Percentiles rank a stretch among this genome's conserved stretches.
Evolutionary conservation across 2,797 vertebrate genomes (phyloP).

Genomic region (Knipowitschia caucasica): DNA sequence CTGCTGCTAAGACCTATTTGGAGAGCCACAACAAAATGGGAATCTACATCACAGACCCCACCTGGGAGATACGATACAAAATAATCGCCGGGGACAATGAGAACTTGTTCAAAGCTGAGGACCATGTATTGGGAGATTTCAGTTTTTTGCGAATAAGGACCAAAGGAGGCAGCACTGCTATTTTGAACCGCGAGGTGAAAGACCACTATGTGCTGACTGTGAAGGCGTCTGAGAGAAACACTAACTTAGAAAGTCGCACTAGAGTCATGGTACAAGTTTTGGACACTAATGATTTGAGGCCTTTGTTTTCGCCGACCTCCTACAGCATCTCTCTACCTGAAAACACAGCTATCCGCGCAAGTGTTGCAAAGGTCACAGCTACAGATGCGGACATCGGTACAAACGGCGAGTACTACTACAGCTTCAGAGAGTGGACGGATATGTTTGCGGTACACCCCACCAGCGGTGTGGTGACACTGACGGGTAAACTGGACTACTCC

Average conservation of each 20-base stretch:
- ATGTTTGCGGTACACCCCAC: constrained; percentile 96
- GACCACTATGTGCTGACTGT: constrained; percentile 91
- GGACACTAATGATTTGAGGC: constrained; percentile 96
- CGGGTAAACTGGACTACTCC: constrained; percentile 86
- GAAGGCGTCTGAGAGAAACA: constrained; percentile 88
- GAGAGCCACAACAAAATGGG: constrained; percentile 96
- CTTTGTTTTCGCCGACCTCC: constrained; percentile 95
- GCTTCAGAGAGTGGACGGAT: constrained; percentile 94
- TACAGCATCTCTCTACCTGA: constrained; percentile 93
- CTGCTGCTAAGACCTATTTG: constrained; percentile 94
- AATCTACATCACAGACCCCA: constrained; percentile 81
- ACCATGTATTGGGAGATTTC: constrained; percentile 92
- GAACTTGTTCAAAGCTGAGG: constrained; percentile 98
- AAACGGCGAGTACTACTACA: constrained; percentile 98
- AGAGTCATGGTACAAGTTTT: constrained; percentile 89
- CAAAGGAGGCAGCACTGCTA: constrained; percentile 98
- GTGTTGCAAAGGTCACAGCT: constrained; percentile 90
- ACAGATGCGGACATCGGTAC: constrained; percentile 98
- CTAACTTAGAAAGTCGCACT: constrained; percentile 83
- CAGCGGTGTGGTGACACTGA: constrained; percentile 89
- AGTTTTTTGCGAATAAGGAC: constrained; percentile 98
- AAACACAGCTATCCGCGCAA: constrained; percentile 89
- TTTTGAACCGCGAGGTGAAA: constrained; percentile 95
- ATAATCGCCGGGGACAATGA: constrained; percentile 96
- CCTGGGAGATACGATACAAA: constrained; percentile 95